A percentile compares a stretch with the other conserved stretches of the same genome.
phyloP scores from a whole-genome alignment of 2,113 vertebrate genomes.

The Cromileptes altivelis region DNA sequence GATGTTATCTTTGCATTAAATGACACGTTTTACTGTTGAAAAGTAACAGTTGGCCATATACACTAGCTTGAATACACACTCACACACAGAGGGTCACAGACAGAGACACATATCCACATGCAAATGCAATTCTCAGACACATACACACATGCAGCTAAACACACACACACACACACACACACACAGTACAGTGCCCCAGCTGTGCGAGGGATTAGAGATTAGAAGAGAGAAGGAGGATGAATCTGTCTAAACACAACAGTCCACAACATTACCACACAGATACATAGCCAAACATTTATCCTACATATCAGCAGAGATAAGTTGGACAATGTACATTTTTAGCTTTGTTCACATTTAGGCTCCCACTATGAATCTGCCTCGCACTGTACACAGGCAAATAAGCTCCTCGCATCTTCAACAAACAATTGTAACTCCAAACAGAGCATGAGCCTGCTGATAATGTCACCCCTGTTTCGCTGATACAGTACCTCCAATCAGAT shows the following conservation, averaged over 20 bases:
- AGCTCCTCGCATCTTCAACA: background rate
- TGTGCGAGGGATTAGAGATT: constrained; percentile 69
- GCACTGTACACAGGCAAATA: background rate
- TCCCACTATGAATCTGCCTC: background rate
- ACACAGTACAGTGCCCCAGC: constrained; percentile 39
- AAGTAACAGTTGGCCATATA: background rate
- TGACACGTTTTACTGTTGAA: background rate
- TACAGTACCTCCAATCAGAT: constrained; percentile 24
- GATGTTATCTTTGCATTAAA: background rate
- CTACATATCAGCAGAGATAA: constrained; percentile 37
- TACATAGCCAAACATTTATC: constrained; percentile 49
- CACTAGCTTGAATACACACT: background rate
- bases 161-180: constrained; percentile 5
- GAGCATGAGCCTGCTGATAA: constrained; percentile 13
- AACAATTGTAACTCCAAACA: constrained; percentile 18
- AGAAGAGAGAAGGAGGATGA: constrained; percentile 38
- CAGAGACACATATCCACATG: background rate
- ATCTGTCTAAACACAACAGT: constrained; percentile 48
- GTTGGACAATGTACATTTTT: constrained; percentile 1
- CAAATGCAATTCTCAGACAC: background rate
- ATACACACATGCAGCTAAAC: constrained; percentile 1
- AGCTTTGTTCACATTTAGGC: background rate
- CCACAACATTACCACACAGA: constrained; percentile 36
- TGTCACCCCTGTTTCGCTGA: constrained; percentile 1
- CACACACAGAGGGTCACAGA: background rate